Base-by-base conservation (phyloP, 2,888 invertebrate species). In the Emesis russula region DNA sequence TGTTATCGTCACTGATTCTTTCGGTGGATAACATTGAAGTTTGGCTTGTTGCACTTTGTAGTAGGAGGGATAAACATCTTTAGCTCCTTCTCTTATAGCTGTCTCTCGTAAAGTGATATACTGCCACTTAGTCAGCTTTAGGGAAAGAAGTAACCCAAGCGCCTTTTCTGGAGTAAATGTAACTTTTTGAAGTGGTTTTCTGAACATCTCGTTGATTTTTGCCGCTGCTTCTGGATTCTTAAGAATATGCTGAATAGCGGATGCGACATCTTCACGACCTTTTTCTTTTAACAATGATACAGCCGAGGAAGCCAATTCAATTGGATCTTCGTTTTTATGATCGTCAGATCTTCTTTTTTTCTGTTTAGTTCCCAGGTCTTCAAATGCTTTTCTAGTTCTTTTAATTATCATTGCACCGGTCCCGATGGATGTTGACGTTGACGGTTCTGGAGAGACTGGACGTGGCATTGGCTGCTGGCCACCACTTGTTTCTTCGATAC, bases 81-180 rank as follows among this genome's bases (percentile, higher is more conserved):
- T 78, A 36, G 73, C 66, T 68, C 76, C 85, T 86, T 88, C 86
- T 41, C 81, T 71, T 71, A 83, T 81, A 38, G 81, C 66, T 58
- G 86, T 63, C 73, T 90, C 83, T 73, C 88, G 38, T 76, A 88
- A 82, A 15, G 83, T 80, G 36, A 80, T 85, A 68, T 85, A 86
- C 76, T 91, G 87, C 85, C 77, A 88, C 71, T 88, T 85, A 41
- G 79, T 66, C n/a, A 80, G 36, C 66, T 87, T 82, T 74, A 87
- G 44, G 44, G 83, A 91, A 81, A 90, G 83, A 48, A 91, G 81
- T 79, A 88, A 84, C 44, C 84, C 88, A 33, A 91, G 78, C 36
- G 88, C 88, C 81, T 88, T 88, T 76, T 83, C 81, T 78, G 88
- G 81, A 77, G 90, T 86, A 88, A 87, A 88, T 66, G 79, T 75